Evolutionary conservation across 1,140 invertebrate species (phyloP), one percentile per base, ranked within the genome.

Genomic region (Oncopodura yosiiana): DNA sequence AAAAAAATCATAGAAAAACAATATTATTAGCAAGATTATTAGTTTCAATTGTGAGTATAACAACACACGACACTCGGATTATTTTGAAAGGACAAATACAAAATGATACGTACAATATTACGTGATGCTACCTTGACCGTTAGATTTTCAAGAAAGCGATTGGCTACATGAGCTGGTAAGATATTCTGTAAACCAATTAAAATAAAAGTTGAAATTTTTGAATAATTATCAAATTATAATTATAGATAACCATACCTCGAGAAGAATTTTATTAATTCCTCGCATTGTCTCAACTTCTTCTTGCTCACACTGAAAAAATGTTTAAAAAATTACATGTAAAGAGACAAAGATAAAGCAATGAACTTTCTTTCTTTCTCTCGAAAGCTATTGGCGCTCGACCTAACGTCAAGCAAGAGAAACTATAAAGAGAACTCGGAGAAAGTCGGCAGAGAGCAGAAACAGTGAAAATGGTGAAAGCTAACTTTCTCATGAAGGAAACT

Each of bases 221-320:
- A 45, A 27, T 27, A 6, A 11, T 49, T n/a, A n/a, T n/a, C n/a
- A n/a, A n/a, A n/a, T n/a, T n/a, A n/a, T n/a, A n/a, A n/a, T n/a
- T n/a, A n/a, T n/a, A n/a, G n/a, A n/a, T n/a, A n/a, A n/a, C n/a
- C n/a, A n/a, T n/a, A n/a, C n/a, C n/a, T n/a, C n/a, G n/a, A n/a
- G n/a, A n/a, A n/a, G n/a, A n/a, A 77, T 67, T 76, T 93, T 94
- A 69, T 95, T 95, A 39, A 94, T 93, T 39, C 90, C 88, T 61
- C 90, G 73, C 86, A 93, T 93, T 0, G 86, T 92, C 71, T 94
- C 90, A 2, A 94, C 87, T 67, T 94, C 88, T 63, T 93, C 87
- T 69, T 94, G 89, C 68, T 95, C 91, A 0, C 89, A 82, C 68
- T 84, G 84, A 24, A 46, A 57, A 38, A 21, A 39, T n/a, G 27